Evolutionary conservation across 2,113 vertebrate species (phyloP), one percentile per base, ranked within the genome.

Genomic region (Prietella phreatophila): DNA sequence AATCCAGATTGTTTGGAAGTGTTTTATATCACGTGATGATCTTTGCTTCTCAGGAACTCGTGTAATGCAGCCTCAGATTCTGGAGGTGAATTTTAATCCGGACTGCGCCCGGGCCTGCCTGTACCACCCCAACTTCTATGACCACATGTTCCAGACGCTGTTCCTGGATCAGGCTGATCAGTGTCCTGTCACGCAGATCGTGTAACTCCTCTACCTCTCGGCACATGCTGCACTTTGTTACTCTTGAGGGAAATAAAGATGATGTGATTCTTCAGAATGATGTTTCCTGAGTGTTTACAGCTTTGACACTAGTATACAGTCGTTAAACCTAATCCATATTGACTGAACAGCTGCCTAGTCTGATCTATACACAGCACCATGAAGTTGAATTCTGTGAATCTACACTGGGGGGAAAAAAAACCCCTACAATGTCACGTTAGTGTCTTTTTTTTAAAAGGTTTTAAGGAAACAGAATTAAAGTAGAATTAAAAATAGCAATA

Each of bases 81-180:
- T 99, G 76, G 98, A 99, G 93, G 94, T 99, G 71, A 99, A 99
- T 91, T 99, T 98, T 83, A 97, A 97, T 90, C 98, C 98, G 0
- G 98, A 99, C 94, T 99, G 98, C 0, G 94, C 95, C 11, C 94
- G 98, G n/a, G 98, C 98, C 91, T 99, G 98, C 94, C 92, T 92
- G 58, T 99, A 97, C 94, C 97, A 99, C 91, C 98, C 98, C 0
- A 90, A 90, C 53, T 99, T 99, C 94, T 99, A 99, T 93, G 96
- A 99, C 10, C 97, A 99, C 71, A 92, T 99, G 93, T 99, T 98
- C 92, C 97, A 97, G 94, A 97, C 97, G 0, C 93, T 99, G 0
- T 97, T 97, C 90, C 93, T 99, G 92, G 97, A 99, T 82, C 94
- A 98, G 89, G 88, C 95, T 0, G 60, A 93, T 0, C 60, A 84